Evolutionary conservation across 2,888 invertebrate species (phyloP).

Genomic region (Melanotus villosus): DNA sequence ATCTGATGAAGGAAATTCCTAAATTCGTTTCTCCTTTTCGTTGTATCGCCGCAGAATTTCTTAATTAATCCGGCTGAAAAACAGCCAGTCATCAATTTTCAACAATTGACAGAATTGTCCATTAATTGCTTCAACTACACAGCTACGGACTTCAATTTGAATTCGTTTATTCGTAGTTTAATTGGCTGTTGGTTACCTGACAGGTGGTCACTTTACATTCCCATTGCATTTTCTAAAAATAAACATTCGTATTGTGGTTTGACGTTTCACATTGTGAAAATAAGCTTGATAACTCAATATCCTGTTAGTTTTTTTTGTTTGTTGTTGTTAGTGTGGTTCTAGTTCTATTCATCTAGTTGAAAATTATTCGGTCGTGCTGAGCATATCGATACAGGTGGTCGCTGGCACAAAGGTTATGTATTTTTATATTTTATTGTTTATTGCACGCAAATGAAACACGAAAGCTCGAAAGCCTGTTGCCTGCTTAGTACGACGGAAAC

Average conservation of each 20-base stretch:
- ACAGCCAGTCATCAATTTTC: too few species aligned
- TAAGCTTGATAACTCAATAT: conserved; percentile 13
- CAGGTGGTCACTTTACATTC: conserved; percentile 25
- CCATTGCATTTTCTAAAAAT: conserved; percentile 5
- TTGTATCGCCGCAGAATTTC: too few species aligned
- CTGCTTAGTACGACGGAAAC: conserved; percentile 26
- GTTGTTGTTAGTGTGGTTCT: too few species aligned
- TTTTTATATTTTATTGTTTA: conserved; percentile 42
- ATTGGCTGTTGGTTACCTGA: conserved; percentile 14
- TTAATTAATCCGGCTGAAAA: too few species aligned
- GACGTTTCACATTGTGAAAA: not conserved
- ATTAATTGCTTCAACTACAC: not conserved
- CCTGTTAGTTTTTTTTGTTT: conserved; percentile 8
- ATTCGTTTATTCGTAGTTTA: conserved; percentile 14
- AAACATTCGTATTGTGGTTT: conserved; percentile 3
- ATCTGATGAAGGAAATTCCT: too few species aligned
- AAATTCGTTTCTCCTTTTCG: too few species aligned
- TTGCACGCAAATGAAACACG: conserved; percentile 40
- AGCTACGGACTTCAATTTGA: not conserved
- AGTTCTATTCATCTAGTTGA: not conserved
- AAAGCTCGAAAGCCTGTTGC: conserved; percentile 38
- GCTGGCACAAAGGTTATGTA: conserved; percentile 42
- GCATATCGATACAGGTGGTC: conserved; percentile 38
- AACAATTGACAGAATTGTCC: too few species aligned
- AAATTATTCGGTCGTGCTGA: conserved; percentile 11